Percentiles rank a stretch among this genome's conserved stretches.
phyloP scores from a whole-genome alignment of 2,113 vertebrate genomes.

The Erythrocercus mccallii region DNA sequence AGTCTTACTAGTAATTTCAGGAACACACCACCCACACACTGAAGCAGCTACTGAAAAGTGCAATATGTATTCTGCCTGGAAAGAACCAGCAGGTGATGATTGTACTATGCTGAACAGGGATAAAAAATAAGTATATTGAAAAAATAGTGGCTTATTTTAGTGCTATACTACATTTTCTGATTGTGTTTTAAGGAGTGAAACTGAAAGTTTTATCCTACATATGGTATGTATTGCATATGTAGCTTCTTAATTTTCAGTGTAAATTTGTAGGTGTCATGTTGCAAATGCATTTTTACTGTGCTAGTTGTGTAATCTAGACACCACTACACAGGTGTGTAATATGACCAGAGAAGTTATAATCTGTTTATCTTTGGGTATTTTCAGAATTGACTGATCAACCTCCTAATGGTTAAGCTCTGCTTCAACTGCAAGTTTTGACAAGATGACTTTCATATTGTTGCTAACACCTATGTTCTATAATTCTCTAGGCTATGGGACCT shows the following conservation, averaged over 20 bases:
- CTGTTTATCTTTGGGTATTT: not conserved
- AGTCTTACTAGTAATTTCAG: conserved; percentile 48
- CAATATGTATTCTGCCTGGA: conserved; percentile 19
- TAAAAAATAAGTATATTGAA: conserved; percentile 25
- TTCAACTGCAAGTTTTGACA: not conserved
- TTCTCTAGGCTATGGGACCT: not conserved
- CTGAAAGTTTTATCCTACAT: not conserved
- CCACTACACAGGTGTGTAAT: not conserved
- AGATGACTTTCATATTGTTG: not conserved
- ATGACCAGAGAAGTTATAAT: not conserved
- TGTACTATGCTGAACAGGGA: conserved; percentile 46
- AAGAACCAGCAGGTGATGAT: conserved; percentile 50
- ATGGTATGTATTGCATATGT: not conserved
- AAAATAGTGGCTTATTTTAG: conserved; percentile 9
- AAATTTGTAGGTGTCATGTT: not conserved
- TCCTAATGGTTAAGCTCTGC: not conserved
- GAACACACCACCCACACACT: not conserved
- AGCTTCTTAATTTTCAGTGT: not conserved
- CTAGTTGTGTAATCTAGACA: not conserved
- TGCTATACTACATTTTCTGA: not conserved
- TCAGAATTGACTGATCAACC: not conserved
- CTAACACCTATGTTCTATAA: not conserved
- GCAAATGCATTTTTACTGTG: not conserved
- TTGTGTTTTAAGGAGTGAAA: not conserved
- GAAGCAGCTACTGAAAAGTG: conserved; percentile 44